Evolutionary conservation across 2,113 vertebrate genomes (phyloP).

Genomic region (Chaetodon trifascialis): DNA sequence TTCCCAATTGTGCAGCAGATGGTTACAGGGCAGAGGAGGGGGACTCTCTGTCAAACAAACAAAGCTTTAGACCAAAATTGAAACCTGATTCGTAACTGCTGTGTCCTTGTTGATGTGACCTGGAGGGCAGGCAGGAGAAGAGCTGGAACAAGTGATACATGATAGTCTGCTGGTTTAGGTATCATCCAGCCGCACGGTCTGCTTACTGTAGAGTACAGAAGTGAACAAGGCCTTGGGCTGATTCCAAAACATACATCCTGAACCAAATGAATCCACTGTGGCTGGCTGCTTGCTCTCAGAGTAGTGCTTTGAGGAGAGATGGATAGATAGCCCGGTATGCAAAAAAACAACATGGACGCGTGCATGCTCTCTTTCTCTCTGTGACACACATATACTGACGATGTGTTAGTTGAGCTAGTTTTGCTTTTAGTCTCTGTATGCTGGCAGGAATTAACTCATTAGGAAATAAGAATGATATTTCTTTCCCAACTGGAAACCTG

Average conservation of each 20-base stretch:
- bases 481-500: background rate
- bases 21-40: background rate
- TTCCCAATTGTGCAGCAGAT: background rate
- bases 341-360: background rate
- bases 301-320: slow-evolving; percentile 9
- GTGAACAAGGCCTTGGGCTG: slow-evolving; percentile 11
- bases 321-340: background rate
- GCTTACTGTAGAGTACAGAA: background rate
- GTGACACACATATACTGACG: background rate
- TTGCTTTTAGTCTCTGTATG: background rate
- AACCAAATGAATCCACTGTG: background rate
- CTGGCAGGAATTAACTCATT: background rate
- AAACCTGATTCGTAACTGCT: slow-evolving; percentile 54
- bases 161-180: slow-evolving; percentile 42
- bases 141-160: slow-evolving; percentile 54
- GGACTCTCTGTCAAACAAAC: slow-evolving; percentile 22
- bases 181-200: slow-evolving; percentile 18
- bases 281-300: background rate
- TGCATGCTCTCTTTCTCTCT: background rate
- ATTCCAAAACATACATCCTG: slow-evolving; percentile 23
- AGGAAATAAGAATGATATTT: background rate
- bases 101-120: slow-evolving; percentile 56
- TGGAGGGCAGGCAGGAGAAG: slow-evolving; percentile 33
- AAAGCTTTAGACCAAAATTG: slow-evolving; percentile 34
- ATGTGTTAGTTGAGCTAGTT: background rate